Evolutionary conservation across 37 sponge, comb jelly and placozoan species (phyloP).

Genomic region (Chondrosia reniformis): DNA sequence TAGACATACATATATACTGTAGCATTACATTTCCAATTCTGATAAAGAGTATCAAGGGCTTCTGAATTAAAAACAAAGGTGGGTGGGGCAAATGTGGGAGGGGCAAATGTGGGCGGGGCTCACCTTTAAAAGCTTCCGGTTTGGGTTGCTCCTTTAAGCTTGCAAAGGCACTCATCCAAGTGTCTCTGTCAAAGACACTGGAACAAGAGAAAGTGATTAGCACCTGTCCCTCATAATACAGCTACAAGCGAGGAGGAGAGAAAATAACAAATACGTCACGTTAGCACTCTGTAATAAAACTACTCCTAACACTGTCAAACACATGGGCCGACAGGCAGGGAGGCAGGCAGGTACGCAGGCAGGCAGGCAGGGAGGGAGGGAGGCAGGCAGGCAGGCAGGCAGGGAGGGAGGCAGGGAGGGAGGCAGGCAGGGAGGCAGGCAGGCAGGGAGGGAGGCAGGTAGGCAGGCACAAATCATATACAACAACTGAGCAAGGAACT

Average conservation of each 20-base stretch:
- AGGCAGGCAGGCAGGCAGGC: background rate
- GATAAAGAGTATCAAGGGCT: background rate
- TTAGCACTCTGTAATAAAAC: background rate
- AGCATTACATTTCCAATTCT: background rate
- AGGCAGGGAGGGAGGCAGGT: background rate
- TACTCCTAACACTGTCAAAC: background rate
- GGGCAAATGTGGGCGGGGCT: background rate
- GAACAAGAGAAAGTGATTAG: constrained; percentile 51
- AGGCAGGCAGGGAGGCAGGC: background rate
- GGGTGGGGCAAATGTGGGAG: background rate
- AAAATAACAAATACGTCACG: background rate
- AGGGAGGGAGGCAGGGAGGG: background rate
- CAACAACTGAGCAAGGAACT: too few species aligned
- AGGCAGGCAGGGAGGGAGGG: background rate
- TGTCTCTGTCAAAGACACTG: constrained; percentile 51
- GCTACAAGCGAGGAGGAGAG: background rate
- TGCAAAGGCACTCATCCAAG: constrained; percentile 31
- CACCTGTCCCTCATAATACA: constrained; percentile 6
- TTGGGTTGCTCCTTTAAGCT: background rate
- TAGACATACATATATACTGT: background rate
- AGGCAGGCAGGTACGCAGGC: background rate
- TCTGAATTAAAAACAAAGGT: background rate
- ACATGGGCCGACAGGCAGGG: background rate
- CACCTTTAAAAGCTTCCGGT: background rate
- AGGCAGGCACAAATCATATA: too few species aligned